Evolutionary conservation across 1,140 invertebrate species (phyloP), one percentile per base, ranked within the genome.

Genomic region (Drosophila erecta): DNA sequence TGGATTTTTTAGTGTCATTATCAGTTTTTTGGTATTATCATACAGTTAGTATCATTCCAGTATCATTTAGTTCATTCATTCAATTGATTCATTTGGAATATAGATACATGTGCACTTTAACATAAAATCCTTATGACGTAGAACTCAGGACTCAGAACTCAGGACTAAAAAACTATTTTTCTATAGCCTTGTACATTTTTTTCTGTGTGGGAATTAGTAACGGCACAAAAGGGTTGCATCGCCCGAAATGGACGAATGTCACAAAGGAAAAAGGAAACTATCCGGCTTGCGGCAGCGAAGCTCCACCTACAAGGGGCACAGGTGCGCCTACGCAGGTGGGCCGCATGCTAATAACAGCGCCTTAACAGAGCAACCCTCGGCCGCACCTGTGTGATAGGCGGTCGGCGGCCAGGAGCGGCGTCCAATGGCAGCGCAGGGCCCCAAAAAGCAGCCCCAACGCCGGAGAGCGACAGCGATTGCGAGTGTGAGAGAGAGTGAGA

Each of bases 301-400:
- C 72, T 65, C 72, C 72, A 76, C 72, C 72, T 76, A 27, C 46
- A 38, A 38, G 14, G 22, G 6, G n/a, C 38, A 71, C 67, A 71
- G 67, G 71, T 73, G 67, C 70, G 70, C 70, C 70, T 74, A 73
- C 71, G 71, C 67, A 67, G 60, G 60, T 43, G 46, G 47, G 59
- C 41, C 27, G n/a, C 27, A 14, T 20, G 58, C 20, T 66, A 65
- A 65, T 61, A 56, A 41, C 54, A 56, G 37, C 27, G 35, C 37
- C 60, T 50, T 50, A 64, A 66, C 62, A 66, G 64, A 75, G 61
- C 54, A 47, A 75, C 72, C 73, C 73, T 47, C 43, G 41, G 30
- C 40, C 38, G 79, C 83, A 89, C 84, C 83, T 87, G 83, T 87
- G 83, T 87, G 83, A 87, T 87, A 87, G 83, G 83, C 79, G 76